phyloP scores from a whole-genome alignment of 2,888 invertebrate genomes.

The Eremobia ochroleuca region DNA sequence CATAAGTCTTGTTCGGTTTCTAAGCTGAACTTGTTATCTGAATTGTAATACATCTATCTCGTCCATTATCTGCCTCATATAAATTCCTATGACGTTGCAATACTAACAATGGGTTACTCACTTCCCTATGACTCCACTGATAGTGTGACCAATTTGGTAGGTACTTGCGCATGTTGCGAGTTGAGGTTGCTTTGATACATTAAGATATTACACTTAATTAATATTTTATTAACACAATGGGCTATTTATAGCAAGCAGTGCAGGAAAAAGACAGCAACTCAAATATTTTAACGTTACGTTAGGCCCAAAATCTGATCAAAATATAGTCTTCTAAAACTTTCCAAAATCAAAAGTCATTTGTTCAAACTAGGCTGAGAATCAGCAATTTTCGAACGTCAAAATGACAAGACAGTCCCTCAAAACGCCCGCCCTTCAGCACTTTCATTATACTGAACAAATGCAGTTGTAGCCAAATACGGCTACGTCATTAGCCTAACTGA shows the following conservation, averaged over 20 bases:
- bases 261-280: constrained; percentile 36
- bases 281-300: too few species aligned
- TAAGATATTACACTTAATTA: background rate
- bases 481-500: too few species aligned
- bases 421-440: too few species aligned
- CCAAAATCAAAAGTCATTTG: too few species aligned
- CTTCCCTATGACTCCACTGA: background rate
- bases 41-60: background rate
- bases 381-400: too few species aligned
- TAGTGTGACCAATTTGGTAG: constrained; percentile 5
- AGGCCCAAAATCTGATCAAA: too few species aligned
- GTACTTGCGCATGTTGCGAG: constrained; percentile 16
- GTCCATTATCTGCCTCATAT: background rate
- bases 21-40: too few species aligned
- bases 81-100: constrained; percentile 26
- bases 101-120: constrained; percentile 23
- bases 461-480: background rate
- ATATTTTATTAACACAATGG: constrained; percentile 29
- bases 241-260: constrained; percentile 17
- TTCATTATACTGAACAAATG: too few species aligned
- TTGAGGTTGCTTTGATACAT: constrained; percentile 11
- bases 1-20: too few species aligned
- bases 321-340: too few species aligned
- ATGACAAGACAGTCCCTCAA: too few species aligned
- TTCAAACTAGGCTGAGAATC: too few species aligned